A percentile compares a stretch with the other conserved stretches of the same genome.
Conservation (phyloP, 2,888 invertebrate genomes). For the Lepidochrysops patricia region DNA sequence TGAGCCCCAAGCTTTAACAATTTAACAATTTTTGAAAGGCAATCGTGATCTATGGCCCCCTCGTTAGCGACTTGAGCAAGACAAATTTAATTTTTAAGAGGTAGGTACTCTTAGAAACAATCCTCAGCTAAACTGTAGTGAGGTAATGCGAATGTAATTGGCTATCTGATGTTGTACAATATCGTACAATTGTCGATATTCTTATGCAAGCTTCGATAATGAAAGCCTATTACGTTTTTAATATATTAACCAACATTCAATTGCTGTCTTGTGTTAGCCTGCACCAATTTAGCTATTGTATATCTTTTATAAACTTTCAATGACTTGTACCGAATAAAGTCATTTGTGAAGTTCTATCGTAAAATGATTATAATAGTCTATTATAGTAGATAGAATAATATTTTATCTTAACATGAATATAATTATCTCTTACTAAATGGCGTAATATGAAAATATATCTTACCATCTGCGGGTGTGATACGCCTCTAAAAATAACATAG, state of each 20-base stretch:
- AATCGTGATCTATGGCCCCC: background rate
- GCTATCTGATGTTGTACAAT: constrained; percentile 9
- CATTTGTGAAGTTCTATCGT: too few relatives aligned
- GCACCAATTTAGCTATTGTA: background rate
- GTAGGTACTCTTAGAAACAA: background rate
- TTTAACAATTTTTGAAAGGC: background rate
- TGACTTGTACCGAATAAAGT: too few relatives aligned
- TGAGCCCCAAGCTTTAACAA: too few relatives aligned
- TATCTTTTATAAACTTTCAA: too few relatives aligned
- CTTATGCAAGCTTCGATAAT: background rate
- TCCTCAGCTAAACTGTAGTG: background rate
- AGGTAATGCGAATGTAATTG: background rate
- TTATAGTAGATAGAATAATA: too few relatives aligned
- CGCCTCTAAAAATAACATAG: too few relatives aligned
- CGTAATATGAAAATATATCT: too few relatives aligned
- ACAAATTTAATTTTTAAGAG: background rate
- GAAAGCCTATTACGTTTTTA: constrained; percentile 8
- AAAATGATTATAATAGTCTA: too few relatives aligned
- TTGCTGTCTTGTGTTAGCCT: background rate
- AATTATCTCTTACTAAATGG: too few relatives aligned
- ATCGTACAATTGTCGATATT: constrained; percentile 5
- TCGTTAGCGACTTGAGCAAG: background rate
- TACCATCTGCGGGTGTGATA: too few relatives aligned
- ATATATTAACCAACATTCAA: constrained; percentile 9
- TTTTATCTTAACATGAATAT: too few relatives aligned